A percentile compares a stretch with the other conserved stretches of the same genome.
Evolutionary conservation across 2,888 invertebrate species (phyloP).

Genomic region (Luperina nickerlii): DNA sequence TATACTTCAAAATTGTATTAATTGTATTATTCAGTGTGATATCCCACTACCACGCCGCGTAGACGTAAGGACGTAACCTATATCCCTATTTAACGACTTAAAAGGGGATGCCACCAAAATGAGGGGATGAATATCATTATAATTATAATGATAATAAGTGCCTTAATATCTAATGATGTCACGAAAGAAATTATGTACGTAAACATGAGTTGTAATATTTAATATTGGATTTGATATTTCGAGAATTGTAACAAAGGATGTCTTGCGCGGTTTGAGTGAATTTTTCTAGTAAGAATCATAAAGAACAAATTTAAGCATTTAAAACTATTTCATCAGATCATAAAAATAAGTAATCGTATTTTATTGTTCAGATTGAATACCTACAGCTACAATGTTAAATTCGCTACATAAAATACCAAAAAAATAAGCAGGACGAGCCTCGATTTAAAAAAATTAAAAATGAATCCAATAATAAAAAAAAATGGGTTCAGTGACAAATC

Average conservation of each 20-base stretch:
- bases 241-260: slow-evolving; percentile 32
- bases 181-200: slow-evolving; percentile 41
- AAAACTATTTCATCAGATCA: neutral
- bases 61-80: slow-evolving; percentile 39
- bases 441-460: neutral
- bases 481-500: slow-evolving; percentile 26
- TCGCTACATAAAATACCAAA: neutral
- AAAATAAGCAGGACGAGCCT: neutral
- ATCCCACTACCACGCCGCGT: slow-evolving; percentile 9
- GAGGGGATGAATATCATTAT: slow-evolving; percentile 42
- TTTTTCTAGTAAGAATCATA: too few species aligned
- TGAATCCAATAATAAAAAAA: slow-evolving; percentile 4
- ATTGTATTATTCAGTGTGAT: slow-evolving; percentile 29
- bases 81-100: slow-evolving; percentile 36
- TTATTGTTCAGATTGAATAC: neutral
- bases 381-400: neutral
- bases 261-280: neutral
- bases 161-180: slow-evolving; percentile 37
- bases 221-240: slow-evolving; percentile 4
- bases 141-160: slow-evolving; percentile 43
- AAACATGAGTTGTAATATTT: slow-evolving; percentile 20
- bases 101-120: slow-evolving; percentile 36
- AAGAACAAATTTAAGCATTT: neutral
- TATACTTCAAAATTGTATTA: neutral
- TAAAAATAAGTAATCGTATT: neutral